A percentile compares a stretch with the other conserved stretches of the same genome.
These are phyloP conservation scores for Rhabdornis inornatus DNA, from an alignment of 2,113 vertebrate species.

Conservation along the genomic window DNA sequence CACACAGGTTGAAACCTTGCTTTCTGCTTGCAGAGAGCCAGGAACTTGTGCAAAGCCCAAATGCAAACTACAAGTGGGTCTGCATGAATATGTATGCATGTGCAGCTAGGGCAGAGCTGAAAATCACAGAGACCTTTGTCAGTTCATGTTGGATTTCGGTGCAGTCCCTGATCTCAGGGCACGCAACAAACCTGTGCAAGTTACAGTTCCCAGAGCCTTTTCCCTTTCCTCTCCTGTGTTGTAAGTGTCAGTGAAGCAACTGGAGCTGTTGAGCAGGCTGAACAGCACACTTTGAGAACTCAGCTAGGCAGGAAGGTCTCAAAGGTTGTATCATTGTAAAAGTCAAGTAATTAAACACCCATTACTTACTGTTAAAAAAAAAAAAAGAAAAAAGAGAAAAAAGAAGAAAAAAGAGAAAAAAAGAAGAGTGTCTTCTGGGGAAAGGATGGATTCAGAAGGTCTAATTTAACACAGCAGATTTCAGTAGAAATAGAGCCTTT, in stretches of 20 bases:
- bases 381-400: neutral
- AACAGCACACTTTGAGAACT: conserved; percentile 7
- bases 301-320: conserved; percentile 47
- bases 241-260: neutral
- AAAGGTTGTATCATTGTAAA: conserved; percentile 57
- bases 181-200: neutral
- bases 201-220: neutral
- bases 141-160: neutral
- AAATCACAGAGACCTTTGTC: neutral
- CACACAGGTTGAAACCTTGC: conserved; percentile 33
- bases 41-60: neutral
- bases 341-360: conserved; percentile 72
- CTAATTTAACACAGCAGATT: conserved; percentile 69
- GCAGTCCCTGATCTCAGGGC: neutral
- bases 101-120: neutral
- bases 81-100: neutral
- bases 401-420: neutral
- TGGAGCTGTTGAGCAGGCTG: neutral
- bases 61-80: neutral
- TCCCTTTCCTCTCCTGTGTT: neutral
- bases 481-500: conserved; percentile 71
- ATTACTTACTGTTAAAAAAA: conserved; percentile 48
- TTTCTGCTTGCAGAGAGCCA: neutral
- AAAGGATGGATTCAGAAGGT: conserved; percentile 60
- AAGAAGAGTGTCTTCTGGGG: neutral